Conservation (phyloP, 2,797 vertebrate species). For the Novumbra hubbsi region DNA sequence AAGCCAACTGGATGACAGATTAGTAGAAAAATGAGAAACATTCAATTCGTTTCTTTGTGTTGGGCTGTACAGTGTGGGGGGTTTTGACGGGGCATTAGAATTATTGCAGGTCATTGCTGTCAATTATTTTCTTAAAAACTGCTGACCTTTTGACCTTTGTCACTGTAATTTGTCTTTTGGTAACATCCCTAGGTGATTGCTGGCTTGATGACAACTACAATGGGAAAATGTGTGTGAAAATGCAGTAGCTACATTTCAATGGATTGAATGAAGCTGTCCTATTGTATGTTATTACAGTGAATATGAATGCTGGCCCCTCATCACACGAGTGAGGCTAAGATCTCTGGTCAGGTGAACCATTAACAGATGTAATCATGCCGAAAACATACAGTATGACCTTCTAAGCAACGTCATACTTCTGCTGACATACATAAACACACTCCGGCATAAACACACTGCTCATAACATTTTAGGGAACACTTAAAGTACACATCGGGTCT, state of each 20-base stretch:
- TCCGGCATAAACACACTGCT: slow-evolving; percentile 4
- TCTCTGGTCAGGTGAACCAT: neutral
- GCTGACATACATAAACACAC: neutral
- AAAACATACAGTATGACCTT: neutral
- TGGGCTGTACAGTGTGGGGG: slow-evolving; percentile 34
- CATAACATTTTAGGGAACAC: too few species aligned
- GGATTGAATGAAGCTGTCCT: neutral
- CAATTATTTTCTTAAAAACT: slow-evolving; percentile 36
- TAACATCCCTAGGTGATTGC: neutral
- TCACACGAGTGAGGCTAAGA: neutral
- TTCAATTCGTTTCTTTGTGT: slow-evolving; percentile 57
- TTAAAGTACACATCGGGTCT: too few species aligned
- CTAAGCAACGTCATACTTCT: neutral
- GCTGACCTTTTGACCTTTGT: slow-evolving; percentile 42
- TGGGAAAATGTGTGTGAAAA: neutral
- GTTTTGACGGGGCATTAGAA: slow-evolving; percentile 55
- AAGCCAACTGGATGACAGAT: slow-evolving; percentile 59
- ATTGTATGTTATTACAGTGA: neutral
- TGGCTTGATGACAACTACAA: neutral
- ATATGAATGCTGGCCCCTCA: neutral
- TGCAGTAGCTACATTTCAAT: neutral
- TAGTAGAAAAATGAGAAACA: slow-evolving; percentile 46
- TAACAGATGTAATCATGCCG: neutral
- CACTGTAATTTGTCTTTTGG: slow-evolving; percentile 43
- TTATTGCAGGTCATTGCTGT: slow-evolving; percentile 46